Conservation (phyloP, 2,888 invertebrate species). For the Brachylomia viminalis region DNA sequence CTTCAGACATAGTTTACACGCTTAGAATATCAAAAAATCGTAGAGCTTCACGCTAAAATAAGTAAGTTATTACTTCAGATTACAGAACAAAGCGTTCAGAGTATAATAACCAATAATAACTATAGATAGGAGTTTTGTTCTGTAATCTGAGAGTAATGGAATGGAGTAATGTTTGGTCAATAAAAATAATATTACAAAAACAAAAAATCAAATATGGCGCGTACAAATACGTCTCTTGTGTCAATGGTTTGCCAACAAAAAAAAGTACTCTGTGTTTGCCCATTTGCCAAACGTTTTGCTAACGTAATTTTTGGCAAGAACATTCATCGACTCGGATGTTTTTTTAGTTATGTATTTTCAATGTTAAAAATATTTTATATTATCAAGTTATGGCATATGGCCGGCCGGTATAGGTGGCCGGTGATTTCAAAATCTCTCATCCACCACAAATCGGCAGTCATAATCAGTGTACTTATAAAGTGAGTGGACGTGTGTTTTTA, state of each 20-base stretch:
- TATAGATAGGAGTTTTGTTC: conserved; percentile 12
- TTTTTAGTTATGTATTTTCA: no score
- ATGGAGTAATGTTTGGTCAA: conserved; percentile 74
- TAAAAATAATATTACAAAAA: conserved; percentile 63
- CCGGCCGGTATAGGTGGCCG: no score
- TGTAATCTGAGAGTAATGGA: conserved; percentile 11
- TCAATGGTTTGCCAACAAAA: not conserved
- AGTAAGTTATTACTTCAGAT: conserved; percentile 17
- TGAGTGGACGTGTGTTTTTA: no score
- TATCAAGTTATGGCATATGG: no score
- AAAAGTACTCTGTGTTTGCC: no score
- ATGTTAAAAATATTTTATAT: no score
- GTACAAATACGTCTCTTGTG: conserved; percentile 12
- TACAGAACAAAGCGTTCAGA: conserved; percentile 21
- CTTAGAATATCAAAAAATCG: conserved; percentile 1
- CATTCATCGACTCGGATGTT: no score
- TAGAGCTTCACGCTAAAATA: conserved; percentile 3
- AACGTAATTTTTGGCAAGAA: no score
- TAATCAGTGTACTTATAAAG: no score
- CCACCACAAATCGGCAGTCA: no score
- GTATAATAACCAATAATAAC: not conserved
- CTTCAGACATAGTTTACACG: conserved; percentile 72
- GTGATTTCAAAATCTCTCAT: no score
- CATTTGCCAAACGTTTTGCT: no score
- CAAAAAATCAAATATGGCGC: conserved; percentile 71